phyloP scores from a whole-genome alignment of 2,888 invertebrate species.

The Brachycybe producta region DNA sequence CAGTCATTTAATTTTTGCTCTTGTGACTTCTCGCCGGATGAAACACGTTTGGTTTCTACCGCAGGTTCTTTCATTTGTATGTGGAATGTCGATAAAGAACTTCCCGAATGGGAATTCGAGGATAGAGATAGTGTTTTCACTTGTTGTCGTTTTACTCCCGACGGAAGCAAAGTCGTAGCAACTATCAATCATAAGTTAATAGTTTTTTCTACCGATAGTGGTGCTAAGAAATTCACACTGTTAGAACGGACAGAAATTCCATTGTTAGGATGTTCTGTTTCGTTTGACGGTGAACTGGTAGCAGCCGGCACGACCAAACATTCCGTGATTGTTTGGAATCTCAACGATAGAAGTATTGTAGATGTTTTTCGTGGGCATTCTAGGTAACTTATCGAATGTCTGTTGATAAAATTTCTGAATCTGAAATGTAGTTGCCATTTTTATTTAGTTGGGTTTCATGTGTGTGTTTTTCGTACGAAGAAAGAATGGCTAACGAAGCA shows the following conservation, averaged over 20 bases:
- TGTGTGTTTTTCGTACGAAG: slow-evolving; percentile 11
- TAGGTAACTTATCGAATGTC: slow-evolving; percentile 13
- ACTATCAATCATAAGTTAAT: slow-evolving; percentile 41
- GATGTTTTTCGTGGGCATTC: slow-evolving; percentile 19
- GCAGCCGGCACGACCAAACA: slow-evolving; percentile 21
- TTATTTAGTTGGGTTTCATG: slow-evolving; percentile 7
- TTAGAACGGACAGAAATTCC: not conserved
- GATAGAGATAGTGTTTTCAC: not conserved
- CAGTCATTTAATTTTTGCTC: slow-evolving; percentile 19
- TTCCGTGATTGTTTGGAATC: slow-evolving; percentile 19
- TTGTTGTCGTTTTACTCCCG: slow-evolving; percentile 19
- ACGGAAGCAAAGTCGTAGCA: slow-evolving; percentile 45
- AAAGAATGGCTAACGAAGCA: not conserved
- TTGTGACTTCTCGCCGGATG: slow-evolving; percentile 16
- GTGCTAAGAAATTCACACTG: slow-evolving; percentile 11
- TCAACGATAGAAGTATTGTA: slow-evolving; percentile 12
- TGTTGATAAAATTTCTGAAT: not conserved
- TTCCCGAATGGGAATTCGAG: slow-evolving; percentile 8
- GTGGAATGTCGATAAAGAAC: slow-evolving; percentile 11
- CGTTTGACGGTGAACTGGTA: slow-evolving; percentile 15
- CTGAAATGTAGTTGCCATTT: slow-evolving; percentile 3
- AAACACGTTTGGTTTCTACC: slow-evolving; percentile 14
- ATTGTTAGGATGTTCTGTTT: slow-evolving; percentile 5
- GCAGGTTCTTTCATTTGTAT: slow-evolving; percentile 15
- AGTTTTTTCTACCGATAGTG: slow-evolving; percentile 43